Base-by-base conservation (phyloP, 1,140 invertebrate species). In the Saccostrea glomerata region DNA sequence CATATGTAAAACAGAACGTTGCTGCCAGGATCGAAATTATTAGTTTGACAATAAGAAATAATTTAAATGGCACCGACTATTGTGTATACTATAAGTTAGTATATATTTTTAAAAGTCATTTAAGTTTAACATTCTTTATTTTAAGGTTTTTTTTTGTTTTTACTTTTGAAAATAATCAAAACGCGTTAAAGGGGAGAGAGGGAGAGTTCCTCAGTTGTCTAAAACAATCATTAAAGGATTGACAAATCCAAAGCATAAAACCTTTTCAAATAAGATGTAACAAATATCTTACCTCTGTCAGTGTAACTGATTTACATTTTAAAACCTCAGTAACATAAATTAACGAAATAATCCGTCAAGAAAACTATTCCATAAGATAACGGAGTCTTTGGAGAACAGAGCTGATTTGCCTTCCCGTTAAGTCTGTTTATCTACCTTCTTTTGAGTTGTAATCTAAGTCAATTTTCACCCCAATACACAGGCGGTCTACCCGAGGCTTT, bases 401-500 rank as follows among this genome's bases (percentile, higher is more conserved):
- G 11, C 30, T 13, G 25, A 11, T 17, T 36, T 77, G 15, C 25
- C 9, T 77, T 77, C 11, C 36, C 70, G 25, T 36, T 77, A 12
- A 77, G 25, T 36, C 12, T 77, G 70, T 77, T 77, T 77, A 77
- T 77, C 25, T 77, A 36, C 25, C 30, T 9, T 77, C 70, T 77
- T 77, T 77, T 30, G 11, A 30, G 25, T 30, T 30, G 13, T 77
- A 77, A 77, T 77, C 70, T 36, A 36, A 77, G 70, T 77, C 70
- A 77, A 25, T 77, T 36, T 77, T 77, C 25, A 77, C 70, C 70
- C 70, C 70, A 77, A 77, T 77, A 77, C 70, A 77, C 70, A 30
- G 12, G 25, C 70, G 70, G 25, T 15, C 70, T 77, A 77, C 70
- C 70, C 70, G 25, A 77, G 70, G 70, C 70, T 77, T 77, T 17